Evolutionary conservation across 2,113 vertebrate species (phyloP).

Genomic region (Pongo abelii): DNA sequence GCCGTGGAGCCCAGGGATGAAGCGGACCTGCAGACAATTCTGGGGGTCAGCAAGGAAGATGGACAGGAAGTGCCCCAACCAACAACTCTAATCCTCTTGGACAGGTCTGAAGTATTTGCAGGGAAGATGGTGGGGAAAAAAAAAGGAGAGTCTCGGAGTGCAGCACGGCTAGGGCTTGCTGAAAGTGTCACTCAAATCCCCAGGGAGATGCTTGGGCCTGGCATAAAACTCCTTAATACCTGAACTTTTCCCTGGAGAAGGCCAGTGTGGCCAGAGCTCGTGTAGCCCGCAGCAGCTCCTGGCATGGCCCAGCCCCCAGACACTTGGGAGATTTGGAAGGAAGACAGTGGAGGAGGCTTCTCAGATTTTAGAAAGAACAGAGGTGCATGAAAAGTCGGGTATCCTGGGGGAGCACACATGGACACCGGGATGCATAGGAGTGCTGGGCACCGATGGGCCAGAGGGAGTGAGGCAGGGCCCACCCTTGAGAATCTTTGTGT

Average conservation of each 20-base stretch:
- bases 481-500: not conserved
- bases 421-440: accelerated
- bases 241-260: not conserved
- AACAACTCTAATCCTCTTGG: not conserved
- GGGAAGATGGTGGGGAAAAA: not conserved
- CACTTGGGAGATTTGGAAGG: no score
- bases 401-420: not conserved
- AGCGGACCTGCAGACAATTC: not conserved
- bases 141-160: no score
- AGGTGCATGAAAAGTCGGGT: not conserved
- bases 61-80: not conserved
- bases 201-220: not conserved
- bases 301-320: not conserved
- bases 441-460: accelerated
- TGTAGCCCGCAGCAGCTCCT: not conserved
- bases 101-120: not conserved
- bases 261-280: not conserved
- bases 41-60: not conserved
- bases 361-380: not conserved
- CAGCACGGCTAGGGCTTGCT: not conserved
- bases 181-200: no score
- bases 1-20: accelerated
- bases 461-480: not conserved
- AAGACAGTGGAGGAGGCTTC: not conserved
- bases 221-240: no score